Evolutionary conservation across 2,113 vertebrate species (phyloP).

Genomic region (Columba livia): DNA sequence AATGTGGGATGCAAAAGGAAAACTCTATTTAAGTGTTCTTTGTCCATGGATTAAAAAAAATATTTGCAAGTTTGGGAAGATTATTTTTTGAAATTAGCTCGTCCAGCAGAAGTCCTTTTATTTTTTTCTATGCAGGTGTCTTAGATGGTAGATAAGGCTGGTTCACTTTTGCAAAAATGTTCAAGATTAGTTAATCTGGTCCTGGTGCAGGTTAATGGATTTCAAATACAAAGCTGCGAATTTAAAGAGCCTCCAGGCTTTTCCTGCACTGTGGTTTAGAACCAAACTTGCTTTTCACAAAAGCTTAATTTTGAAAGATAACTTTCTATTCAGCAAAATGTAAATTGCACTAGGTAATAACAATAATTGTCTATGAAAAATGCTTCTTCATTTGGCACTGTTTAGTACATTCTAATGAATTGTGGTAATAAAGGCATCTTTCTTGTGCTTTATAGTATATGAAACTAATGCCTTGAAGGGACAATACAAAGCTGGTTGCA

Average conservation of each 20-base stretch:
- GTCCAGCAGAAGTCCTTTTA: neutral
- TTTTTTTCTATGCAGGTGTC: neutral
- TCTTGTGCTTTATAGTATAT: constrained; percentile 7
- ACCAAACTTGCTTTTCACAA: constrained; percentile 16
- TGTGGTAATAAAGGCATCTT: constrained; percentile 48
- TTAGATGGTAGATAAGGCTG: neutral
- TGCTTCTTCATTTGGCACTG: constrained; percentile 34
- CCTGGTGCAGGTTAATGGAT: neutral
- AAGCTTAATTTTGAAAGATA: constrained; percentile 1
- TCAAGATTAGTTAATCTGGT: neutral
- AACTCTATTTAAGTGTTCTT: neutral
- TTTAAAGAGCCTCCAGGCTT: neutral
- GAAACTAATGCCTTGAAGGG: constrained; percentile 32
- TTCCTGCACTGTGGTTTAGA: neutral
- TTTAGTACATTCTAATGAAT: constrained; percentile 48
- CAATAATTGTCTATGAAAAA: constrained; percentile 32
- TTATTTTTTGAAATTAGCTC: neutral
- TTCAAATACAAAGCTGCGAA: constrained; percentile 1
- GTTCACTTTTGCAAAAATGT: neutral
- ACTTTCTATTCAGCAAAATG: neutral
- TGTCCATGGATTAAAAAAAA: neutral
- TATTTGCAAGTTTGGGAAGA: neutral
- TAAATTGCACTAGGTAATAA: constrained; percentile 47
- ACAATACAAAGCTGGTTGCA: neutral
- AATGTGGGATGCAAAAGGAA: neutral